Evolutionary conservation across 2,113 vertebrate species (phyloP).

Genomic region (Piliocolobus tephrosceles): DNA sequence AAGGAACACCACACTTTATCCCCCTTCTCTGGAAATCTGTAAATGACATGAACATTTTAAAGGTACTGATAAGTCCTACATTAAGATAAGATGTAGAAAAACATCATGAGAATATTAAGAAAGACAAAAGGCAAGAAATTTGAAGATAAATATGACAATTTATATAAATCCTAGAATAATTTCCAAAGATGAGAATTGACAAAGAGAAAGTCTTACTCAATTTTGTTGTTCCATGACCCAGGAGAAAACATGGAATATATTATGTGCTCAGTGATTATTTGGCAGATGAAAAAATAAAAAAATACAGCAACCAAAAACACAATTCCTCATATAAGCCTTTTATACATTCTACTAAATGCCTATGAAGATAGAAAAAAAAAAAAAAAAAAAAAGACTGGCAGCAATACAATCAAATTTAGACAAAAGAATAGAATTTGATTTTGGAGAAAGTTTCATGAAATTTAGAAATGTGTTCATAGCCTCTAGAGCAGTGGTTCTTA

Average conservation of each 20-base stretch:
- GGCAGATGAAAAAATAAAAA: background rate
- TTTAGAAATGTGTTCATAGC: background rate
- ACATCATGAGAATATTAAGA: background rate
- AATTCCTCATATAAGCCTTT: background rate
- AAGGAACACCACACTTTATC: background rate
- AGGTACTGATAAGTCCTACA: background rate
- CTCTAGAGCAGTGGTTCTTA: background rate
- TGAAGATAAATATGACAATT: background rate
- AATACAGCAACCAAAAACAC: background rate
- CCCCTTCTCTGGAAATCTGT: background rate
- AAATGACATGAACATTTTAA: background rate
- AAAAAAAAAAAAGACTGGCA: background rate
- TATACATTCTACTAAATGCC: background rate
- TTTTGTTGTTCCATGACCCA: background rate
- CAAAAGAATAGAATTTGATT: background rate
- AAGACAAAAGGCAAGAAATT: background rate
- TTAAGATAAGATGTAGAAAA: background rate
- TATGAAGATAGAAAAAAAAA: background rate
- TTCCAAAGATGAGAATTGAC: background rate
- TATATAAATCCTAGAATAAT: background rate
- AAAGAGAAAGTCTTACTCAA: background rate
- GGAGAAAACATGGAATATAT: background rate
- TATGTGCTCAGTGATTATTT: background rate
- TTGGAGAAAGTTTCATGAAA: constrained; percentile 21
- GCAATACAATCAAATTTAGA: background rate